These are phyloP conservation scores for Anhinga rufa DNA, from an alignment of 2,113 vertebrate genomes.

Conservation along the genomic window DNA sequence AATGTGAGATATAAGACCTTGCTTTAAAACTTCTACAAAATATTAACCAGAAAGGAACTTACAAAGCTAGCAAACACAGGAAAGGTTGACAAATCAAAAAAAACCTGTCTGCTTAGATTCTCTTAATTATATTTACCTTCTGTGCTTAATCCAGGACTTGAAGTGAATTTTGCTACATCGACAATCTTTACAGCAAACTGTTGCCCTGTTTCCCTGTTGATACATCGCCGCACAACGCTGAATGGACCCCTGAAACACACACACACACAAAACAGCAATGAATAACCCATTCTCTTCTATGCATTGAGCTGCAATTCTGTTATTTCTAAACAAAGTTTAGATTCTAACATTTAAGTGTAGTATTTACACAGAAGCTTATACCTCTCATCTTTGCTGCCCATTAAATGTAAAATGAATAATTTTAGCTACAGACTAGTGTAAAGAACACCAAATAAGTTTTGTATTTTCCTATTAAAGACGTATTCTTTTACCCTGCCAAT, in stretches of 20 bases:
- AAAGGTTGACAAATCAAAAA: background rate
- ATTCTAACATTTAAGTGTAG: background rate
- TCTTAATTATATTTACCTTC: slow-evolving; percentile 80
- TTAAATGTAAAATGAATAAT: background rate
- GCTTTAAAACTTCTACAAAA: background rate
- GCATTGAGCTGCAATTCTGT: accelerated
- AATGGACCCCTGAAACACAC: slow-evolving; percentile 88
- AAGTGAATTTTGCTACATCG: slow-evolving; percentile 98
- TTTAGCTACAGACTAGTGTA: background rate
- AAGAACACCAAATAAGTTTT: background rate
- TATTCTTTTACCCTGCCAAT: background rate
- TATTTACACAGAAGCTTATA: background rate
- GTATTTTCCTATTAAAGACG: background rate
- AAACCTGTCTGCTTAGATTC: background rate
- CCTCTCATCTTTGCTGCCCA: background rate
- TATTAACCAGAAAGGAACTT: background rate
- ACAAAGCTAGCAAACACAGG: background rate
- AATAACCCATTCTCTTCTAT: background rate
- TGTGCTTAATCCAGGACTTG: slow-evolving; percentile 98
- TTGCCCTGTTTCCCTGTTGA: slow-evolving; percentile 97
- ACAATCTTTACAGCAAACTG: slow-evolving; percentile 99
- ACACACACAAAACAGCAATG: background rate
- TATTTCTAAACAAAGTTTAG: background rate
- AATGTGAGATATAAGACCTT: background rate
- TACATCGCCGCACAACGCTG: slow-evolving; percentile 97